Evolutionary conservation across 2,888 invertebrate species (phyloP).

Genomic region (Bugula neritina): DNA sequence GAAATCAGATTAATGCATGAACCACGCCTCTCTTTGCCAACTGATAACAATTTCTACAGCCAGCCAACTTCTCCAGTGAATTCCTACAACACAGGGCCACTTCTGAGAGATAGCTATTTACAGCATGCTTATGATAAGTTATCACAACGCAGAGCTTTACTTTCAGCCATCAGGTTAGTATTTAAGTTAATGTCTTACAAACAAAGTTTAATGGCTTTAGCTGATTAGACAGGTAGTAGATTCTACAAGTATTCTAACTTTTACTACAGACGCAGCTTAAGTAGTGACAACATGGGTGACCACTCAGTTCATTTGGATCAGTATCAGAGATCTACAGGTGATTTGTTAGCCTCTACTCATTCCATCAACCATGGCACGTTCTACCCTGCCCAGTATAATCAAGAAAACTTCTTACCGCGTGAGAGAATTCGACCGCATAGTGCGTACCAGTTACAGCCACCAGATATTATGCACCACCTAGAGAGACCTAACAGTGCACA

Average conservation of each 20-base stretch:
- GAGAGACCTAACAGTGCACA: conserved; percentile 17
- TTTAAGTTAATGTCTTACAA: too few species aligned
- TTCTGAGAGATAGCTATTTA: neutral
- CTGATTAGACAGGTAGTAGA: too few species aligned
- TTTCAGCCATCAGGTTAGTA: conserved; percentile 12
- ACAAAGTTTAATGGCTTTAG: too few species aligned
- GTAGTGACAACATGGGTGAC: conserved; percentile 2
- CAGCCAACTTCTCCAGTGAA: neutral
- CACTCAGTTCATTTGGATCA: neutral
- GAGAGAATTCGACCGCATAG: neutral
- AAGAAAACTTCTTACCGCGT: conserved; percentile 3
- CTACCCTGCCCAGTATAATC: conserved; percentile 8
- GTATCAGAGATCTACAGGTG: neutral
- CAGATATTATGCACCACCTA: neutral
- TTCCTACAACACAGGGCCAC: too few species aligned
- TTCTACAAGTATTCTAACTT: too few species aligned
- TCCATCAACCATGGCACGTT: neutral
- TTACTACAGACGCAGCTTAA: neutral
- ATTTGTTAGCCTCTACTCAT: conserved; percentile 12
- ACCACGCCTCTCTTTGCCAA: neutral
- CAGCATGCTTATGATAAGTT: conserved; percentile 19
- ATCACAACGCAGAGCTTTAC: conserved; percentile 1
- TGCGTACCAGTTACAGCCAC: neutral
- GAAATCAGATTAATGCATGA: neutral
- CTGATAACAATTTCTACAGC: neutral